Evolutionary conservation across 1,140 invertebrate species (phyloP).

Genomic region (Heliconius eleuchia): DNA sequence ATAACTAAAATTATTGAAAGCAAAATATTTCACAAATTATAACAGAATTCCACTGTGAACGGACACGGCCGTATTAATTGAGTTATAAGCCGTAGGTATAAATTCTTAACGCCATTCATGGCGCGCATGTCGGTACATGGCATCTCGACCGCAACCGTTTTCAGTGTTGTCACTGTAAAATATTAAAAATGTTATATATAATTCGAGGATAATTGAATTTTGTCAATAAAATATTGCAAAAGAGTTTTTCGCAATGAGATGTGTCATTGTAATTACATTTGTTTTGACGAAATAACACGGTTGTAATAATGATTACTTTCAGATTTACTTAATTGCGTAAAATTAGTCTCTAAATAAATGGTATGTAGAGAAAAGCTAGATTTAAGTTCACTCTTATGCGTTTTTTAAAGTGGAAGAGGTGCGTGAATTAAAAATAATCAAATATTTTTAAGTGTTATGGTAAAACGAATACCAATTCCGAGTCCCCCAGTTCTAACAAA

Average conservation of each 20-base stretch:
- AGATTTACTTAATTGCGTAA: too few species aligned
- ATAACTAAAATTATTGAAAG: neutral
- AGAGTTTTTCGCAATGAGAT: neutral
- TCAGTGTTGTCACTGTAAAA: slow-evolving; percentile 18
- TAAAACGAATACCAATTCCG: slow-evolving; percentile 5
- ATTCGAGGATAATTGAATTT: neutral
- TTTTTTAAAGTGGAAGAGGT: neutral
- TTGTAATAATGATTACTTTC: neutral
- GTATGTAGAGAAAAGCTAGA: too few species aligned
- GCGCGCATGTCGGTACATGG: slow-evolving; percentile 13
- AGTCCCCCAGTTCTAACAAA: slow-evolving; percentile 8
- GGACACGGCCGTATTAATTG: slow-evolving; percentile 14
- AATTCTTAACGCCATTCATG: slow-evolving; percentile 22
- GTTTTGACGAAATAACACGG: neutral
- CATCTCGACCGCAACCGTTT: slow-evolving; percentile 26
- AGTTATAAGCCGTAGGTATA: slow-evolving; percentile 24
- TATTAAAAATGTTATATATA: slow-evolving; percentile 19
- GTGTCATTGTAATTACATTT: neutral
- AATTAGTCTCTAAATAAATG: too few species aligned
- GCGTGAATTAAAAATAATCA: neutral
- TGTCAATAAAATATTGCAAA: neutral
- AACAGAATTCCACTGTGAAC: neutral
- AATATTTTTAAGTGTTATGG: slow-evolving; percentile 11
- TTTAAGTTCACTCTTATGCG: too few species aligned
- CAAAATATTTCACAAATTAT: neutral